Conservation (phyloP, 1,140 invertebrate species). For the Harlomillsia oculata region DNA sequence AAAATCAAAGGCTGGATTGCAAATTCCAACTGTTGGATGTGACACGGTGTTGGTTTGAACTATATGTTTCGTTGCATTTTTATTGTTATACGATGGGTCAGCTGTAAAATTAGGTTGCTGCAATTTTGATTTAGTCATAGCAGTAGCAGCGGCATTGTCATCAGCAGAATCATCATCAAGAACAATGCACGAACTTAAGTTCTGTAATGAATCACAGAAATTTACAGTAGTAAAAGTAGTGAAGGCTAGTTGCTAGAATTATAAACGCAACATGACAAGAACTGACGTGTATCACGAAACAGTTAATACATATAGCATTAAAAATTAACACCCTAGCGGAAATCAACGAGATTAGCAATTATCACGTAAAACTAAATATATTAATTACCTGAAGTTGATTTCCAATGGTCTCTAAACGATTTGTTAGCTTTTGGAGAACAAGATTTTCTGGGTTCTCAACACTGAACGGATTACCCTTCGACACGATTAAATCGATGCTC, state of each 20-base stretch:
- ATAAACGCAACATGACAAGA: not conserved
- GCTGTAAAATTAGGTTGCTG: conserved; percentile 9
- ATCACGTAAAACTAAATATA: not conserved
- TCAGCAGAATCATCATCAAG: conserved; percentile 26
- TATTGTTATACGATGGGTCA: conserved; percentile 17
- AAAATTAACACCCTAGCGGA: not conserved
- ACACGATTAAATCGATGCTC: conserved; percentile 26
- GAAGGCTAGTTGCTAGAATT: not conserved
- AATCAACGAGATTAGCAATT: not conserved
- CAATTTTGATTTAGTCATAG: conserved; percentile 19
- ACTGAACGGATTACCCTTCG: conserved; percentile 24
- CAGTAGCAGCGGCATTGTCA: conserved; percentile 12
- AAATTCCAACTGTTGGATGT: conserved; percentile 15
- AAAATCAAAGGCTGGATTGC: conserved; percentile 32
- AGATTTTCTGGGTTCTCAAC: conserved; percentile 26
- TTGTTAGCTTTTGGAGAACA: conserved; percentile 25
- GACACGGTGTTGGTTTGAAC: conserved; percentile 5
- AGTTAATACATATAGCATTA: not conserved
- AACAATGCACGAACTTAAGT: conserved; percentile 32
- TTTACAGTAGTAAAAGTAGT: conserved; percentile 6
- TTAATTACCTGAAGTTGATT: conserved; percentile 28
- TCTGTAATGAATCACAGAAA: conserved; percentile 22
- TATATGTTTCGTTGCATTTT: conserved; percentile 13
- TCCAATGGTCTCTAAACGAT: conserved; percentile 28
- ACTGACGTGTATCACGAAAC: conserved; percentile 2